Base-by-base conservation (phyloP, 2,113 vertebrate genomes). In the Xenopus borealis region DNA sequence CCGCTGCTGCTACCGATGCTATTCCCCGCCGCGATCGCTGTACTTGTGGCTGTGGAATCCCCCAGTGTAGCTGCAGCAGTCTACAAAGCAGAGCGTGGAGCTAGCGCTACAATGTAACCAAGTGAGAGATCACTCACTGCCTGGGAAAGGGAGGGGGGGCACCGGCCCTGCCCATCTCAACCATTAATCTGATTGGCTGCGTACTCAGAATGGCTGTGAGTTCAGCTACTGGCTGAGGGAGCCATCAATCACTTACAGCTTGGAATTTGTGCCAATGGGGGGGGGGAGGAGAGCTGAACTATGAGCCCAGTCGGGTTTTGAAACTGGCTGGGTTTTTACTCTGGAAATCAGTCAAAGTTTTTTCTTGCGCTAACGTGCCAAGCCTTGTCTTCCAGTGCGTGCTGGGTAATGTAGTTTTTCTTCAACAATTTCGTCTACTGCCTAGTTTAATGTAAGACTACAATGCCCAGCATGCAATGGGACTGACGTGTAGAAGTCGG, bases 141-240 rank as follows among this genome's bases (percentile, higher is more conserved):
- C 69, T 79, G 80, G 53, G 23, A 64, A 78, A 81, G 75, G 78
- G 83, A 72, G 76, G 79, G 81, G 78, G 78, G 66, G 74, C 79
- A 66, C 30, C 67, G 76, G 81, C 80, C 80, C 78, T 65, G 80
- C 82, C 82, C 83, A 10, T 58, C 77, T 65, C 83, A 81, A 75
- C 63, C 50, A 81, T 45, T 62, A 47, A 71, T 69, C 72, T 70
- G 66, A 89, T 88, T 89, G 87, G 87, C 83, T 81, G 69, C 46
- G n/a, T 1, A 30, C 18, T 7, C 45, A 18, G 66, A 23, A 52
- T 18, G 61, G 67, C 66, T 70, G 67, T 13, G 45, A 77, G 67
- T 1, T 23, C 47, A 57, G 74, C 74, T 77, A 77, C 59, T 77
- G 74, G 74, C 12, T 12, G 20, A 18, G 20, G 47, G 9, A 9